Evolutionary conservation across 2,113 vertebrate genomes (phyloP).

Genomic region (Psittacula cyanocephala): DNA sequence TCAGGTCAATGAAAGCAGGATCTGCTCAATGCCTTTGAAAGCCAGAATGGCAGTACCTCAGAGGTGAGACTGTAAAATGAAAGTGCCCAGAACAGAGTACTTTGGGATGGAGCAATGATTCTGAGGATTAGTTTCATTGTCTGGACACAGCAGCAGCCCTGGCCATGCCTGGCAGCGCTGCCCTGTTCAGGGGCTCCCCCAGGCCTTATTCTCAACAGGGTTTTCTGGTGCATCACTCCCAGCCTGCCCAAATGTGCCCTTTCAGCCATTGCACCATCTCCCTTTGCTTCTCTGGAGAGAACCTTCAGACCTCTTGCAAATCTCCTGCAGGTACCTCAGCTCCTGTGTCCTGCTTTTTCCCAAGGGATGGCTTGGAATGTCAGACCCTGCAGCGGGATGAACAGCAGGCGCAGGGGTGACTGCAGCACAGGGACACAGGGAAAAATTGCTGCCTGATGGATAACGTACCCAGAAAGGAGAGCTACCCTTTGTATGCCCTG

Average conservation of each 20-base stretch:
- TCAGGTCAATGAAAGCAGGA: neutral
- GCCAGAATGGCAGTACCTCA: neutral
- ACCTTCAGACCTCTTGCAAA: neutral
- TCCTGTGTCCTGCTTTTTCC: neutral
- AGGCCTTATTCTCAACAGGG: neutral
- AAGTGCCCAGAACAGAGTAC: constrained; percentile 5
- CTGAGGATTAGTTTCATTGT: neutral
- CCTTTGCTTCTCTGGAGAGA: neutral
- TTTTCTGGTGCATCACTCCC: neutral
- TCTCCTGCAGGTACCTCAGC: neutral
- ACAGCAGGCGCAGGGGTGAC: neutral
- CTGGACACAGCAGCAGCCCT: neutral
- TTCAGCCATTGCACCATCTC: neutral
- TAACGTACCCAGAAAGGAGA: neutral
- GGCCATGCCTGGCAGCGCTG: neutral
- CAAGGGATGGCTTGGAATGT: neutral
- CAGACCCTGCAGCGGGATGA: accelerated
- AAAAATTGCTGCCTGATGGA: neutral
- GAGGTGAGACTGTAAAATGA: constrained; percentile 22
- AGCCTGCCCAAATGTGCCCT: neutral
- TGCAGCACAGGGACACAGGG: neutral
- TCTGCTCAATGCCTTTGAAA: constrained; percentile 5
- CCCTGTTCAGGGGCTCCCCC: neutral
- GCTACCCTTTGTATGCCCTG: neutral
- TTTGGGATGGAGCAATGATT: neutral